These are phyloP conservation scores for Coptodon rendalli DNA, from an alignment of 2,113 vertebrate species.

Conservation along the genomic window DNA sequence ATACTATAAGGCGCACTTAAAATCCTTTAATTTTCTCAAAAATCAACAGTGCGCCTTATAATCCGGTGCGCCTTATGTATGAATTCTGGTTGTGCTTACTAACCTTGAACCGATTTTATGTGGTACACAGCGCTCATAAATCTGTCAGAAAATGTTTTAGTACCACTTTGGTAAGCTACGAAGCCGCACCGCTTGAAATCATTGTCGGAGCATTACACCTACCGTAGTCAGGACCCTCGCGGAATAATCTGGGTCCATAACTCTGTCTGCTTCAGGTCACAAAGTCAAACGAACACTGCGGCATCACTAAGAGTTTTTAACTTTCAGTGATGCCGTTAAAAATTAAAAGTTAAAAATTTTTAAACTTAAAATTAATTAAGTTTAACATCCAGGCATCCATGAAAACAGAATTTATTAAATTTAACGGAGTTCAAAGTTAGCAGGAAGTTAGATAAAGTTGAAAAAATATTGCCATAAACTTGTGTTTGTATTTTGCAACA, in stretches of 20 bases:
- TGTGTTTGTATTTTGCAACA: neutral
- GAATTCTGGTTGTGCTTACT: neutral
- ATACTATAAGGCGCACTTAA: neutral
- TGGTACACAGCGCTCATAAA: neutral
- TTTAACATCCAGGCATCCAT: neutral
- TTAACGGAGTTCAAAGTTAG: neutral
- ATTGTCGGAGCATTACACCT: neutral
- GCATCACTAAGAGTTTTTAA: too few species aligned
- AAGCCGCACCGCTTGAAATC: fast-evolving
- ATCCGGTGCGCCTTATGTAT: neutral
- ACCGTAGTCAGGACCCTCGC: neutral
- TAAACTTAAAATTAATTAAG: neutral
- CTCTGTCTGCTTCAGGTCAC: neutral
- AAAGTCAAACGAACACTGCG: neutral
- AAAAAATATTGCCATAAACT: neutral
- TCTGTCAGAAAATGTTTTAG: neutral
- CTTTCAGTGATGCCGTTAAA: too few species aligned
- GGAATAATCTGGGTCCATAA: fast-evolving
- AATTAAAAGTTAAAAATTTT: too few species aligned
- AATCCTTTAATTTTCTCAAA: neutral
- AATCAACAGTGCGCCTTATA: neutral
- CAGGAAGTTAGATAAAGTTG: neutral
- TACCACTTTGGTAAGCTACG: fast-evolving
- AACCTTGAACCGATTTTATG: neutral
- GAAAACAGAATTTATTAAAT: neutral